phyloP scores from a whole-genome alignment of 2,113 vertebrate species.

The Barbus barbus region DNA sequence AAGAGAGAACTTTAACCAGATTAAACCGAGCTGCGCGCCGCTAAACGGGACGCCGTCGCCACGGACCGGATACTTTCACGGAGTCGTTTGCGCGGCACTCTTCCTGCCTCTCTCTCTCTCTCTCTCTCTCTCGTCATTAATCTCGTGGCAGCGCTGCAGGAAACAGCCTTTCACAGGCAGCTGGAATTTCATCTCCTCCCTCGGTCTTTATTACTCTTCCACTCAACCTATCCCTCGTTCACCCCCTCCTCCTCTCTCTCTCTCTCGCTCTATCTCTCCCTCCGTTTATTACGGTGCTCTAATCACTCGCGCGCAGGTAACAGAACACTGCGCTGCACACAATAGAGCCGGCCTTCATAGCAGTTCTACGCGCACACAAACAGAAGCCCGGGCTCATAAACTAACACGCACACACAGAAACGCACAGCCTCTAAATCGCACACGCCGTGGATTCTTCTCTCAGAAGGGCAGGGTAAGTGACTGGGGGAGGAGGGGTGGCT shows the following conservation, averaged over 20 bases:
- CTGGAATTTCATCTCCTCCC: constrained; percentile 61
- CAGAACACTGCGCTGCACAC: constrained; percentile 46
- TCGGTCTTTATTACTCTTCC: constrained; percentile 53
- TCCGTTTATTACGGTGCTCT: constrained; percentile 55
- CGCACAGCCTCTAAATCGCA: constrained; percentile 36
- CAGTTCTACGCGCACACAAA: constrained; percentile 43
- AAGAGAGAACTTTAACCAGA: constrained; percentile 8
- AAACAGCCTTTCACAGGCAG: constrained; percentile 55
- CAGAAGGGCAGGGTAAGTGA: constrained; percentile 34
- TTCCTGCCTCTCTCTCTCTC: constrained; percentile 5
- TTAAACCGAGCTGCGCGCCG: constrained; percentile 1
- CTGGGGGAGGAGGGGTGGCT: constrained; percentile 5
- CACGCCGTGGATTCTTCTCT: constrained; percentile 45
- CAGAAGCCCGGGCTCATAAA: constrained; percentile 22
- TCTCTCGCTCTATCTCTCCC: constrained; percentile 24
- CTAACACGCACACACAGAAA: constrained; percentile 25
- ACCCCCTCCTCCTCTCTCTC: neutral
- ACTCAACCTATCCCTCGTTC: constrained; percentile 36
- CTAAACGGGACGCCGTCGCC: constrained; percentile 12
- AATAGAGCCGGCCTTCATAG: constrained; percentile 36
- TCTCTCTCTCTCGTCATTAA: constrained; percentile 51
- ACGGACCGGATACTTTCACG: constrained; percentile 18
- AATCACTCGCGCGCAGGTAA: constrained; percentile 59
- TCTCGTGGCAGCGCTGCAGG: constrained; percentile 50
- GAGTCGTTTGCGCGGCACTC: constrained; percentile 11